Conservation (phyloP, 2,113 vertebrate species). For the Atractosteus spatula region DNA sequence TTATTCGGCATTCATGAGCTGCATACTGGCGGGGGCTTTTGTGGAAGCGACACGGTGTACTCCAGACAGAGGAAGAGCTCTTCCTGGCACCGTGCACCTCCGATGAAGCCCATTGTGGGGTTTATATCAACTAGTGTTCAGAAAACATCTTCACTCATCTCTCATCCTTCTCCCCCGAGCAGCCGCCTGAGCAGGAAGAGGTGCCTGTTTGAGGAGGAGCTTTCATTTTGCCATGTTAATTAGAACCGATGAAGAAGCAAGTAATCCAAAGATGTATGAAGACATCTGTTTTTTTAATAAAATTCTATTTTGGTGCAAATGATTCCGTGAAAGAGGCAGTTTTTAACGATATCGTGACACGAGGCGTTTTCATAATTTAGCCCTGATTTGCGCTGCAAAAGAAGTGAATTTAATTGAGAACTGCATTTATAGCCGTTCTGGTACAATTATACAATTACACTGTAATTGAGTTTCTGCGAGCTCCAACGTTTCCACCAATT, state of each 20-base stretch:
- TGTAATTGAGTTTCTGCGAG: constrained; percentile 74
- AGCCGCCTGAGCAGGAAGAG: constrained; percentile 31
- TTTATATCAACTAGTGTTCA: constrained; percentile 64
- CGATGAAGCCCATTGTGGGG: constrained; percentile 64
- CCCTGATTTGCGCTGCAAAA: constrained; percentile 71
- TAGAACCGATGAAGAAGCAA: constrained; percentile 61
- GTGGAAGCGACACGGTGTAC: constrained; percentile 65
- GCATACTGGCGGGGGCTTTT: constrained; percentile 69
- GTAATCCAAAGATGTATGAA: constrained; percentile 66
- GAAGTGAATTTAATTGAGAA: constrained; percentile 78
- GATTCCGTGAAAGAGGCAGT: constrained; percentile 37
- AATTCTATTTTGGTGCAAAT: constrained; percentile 75
- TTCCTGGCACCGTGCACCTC: constrained; percentile 65
- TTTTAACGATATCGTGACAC: constrained; percentile 58
- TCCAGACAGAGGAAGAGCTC: constrained; percentile 75
- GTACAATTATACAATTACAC: constrained; percentile 77
- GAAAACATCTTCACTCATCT: constrained; percentile 45
- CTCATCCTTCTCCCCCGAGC: constrained; percentile 15
- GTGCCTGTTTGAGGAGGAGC: constrained; percentile 10
- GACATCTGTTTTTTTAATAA: constrained; percentile 78
- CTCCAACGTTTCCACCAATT: constrained; percentile 74
- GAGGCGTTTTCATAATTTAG: constrained; percentile 56
- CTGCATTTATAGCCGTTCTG: constrained; percentile 72
- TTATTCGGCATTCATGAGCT: constrained; percentile 80
- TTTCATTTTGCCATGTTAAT: constrained; percentile 35